Base-by-base conservation (phyloP, 2,113 vertebrate genomes). In the Abramis brama region DNA sequence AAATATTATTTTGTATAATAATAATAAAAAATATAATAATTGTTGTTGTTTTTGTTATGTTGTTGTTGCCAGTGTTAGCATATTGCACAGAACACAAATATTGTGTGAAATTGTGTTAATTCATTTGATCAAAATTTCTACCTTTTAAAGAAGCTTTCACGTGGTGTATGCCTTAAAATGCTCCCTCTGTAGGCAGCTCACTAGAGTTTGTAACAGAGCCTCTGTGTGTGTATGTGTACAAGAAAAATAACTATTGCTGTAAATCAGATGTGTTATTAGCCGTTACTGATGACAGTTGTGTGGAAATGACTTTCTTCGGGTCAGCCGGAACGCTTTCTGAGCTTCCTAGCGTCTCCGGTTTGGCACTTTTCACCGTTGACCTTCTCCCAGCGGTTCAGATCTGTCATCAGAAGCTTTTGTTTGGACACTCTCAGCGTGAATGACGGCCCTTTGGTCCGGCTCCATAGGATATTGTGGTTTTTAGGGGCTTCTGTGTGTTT, bases 391-490 rank as follows among this genome's bases (percentile, higher is more conserved):
- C 15, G 36, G 23, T 50, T 66, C 11, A 50, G 45, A 68, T 68
- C 60, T 68, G 45, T 82, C 23, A 66, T 68, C 62, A n/a, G 15
- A 52, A 33, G n/a, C 60, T 27, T n/a, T 66, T 66, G 79, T 82
- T 82, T 66, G 62, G 45, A 68, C 78, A 2, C 59, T 80, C 78
- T 80, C 78, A 64, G 78, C n/a, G 19, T 82, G 80, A 82, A 36
- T 50, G 55, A 39, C 21, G 17, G 19, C 2, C 6, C 77, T 79
- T 79, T 60, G 77, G 27, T 79, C 60, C 64, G 3, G 30, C 25
- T 60, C 12, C 60, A 19, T 78, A 75, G 77, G 57, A 73, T 78
- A 84, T 87, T 87, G 82, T 84, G 82, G 59, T 74, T 76, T 85
- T 87, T 36, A 64, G 33, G 57, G 39, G 79, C 79, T 47, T 76